Evolutionary conservation across 2,888 invertebrate species (phyloP), one percentile per base, ranked within the genome.

Genomic region (Lasioglossum calceatum): DNA sequence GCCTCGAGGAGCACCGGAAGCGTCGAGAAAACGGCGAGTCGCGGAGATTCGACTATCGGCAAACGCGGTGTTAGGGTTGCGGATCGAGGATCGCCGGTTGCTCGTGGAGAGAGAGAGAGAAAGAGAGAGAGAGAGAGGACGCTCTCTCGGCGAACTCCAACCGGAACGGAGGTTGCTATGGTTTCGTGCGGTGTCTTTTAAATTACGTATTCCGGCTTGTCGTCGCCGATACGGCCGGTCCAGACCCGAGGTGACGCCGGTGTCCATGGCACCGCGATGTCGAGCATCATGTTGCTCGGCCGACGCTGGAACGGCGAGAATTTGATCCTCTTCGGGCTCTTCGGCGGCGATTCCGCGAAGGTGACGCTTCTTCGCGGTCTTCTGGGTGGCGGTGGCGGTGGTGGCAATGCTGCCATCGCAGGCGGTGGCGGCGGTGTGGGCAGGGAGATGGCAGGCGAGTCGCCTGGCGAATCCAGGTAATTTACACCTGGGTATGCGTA

Each of bases 401-500:
- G 93, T 64, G 92, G 92, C 84, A 92, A 85, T 1, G 91, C 91
- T 79, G 92, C 91, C 87, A 86, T 73, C 82, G 88, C 23, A n/a
- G 93, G 93, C 67, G 93, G 94, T 83, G 93, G 94, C 81, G 94
- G 94, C 50, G 94, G 94, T 75, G 94, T 94, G 89, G 95, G 94
- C 88, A 94, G 91, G 84, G 95, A 93, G 79, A 92, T 92, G 71
- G 93, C 92, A 58, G 94, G 93, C 73, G 95, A 94, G 74, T 92
- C 92, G 80, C 91, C 91, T 73, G 93, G 89, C 74, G 92, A 92
- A 36, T 93, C 93, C 88, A 89, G 87, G 84, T 91, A 90, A 70
- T 97, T 98, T 97, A 98, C 96, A 98, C 98, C 95, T 98, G 98
- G 91, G 98, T 98, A 95, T 98, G 98, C 36, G 97, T 98, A 95